phyloP scores from a whole-genome alignment of 1,140 invertebrate genomes.

The Carposina sasakii region DNA sequence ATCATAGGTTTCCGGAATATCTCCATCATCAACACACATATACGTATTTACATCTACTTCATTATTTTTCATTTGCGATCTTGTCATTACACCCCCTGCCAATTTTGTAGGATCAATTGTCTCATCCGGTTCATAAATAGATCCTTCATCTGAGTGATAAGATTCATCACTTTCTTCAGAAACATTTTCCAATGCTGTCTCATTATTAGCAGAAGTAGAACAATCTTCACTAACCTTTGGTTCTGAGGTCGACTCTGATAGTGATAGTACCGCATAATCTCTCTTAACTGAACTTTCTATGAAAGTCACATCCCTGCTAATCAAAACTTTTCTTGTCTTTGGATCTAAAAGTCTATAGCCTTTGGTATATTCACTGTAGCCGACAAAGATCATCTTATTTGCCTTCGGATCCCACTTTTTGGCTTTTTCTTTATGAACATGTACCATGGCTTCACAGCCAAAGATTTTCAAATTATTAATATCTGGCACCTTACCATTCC shows the following conservation, averaged over 20 bases:
- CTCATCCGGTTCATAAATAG: no score
- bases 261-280: background rate
- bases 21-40: no score
- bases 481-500: constrained; percentile 26
- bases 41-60: no score
- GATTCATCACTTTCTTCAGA: background rate
- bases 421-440: constrained; percentile 37
- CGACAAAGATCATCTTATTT: constrained; percentile 27
- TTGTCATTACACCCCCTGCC: no score
- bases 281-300: constrained; percentile 1
- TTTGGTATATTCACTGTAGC: constrained; percentile 29
- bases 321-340: no score
- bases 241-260: background rate
- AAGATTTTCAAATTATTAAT: constrained; percentile 47
- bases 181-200: background rate
- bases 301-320: constrained; percentile 8
- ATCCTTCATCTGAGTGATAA: no score
- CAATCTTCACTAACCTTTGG: background rate
- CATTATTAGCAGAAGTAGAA: background rate
- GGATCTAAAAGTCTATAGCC: constrained; percentile 19
- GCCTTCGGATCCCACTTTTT: constrained; percentile 35
- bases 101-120: no score
- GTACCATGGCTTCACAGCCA: constrained; percentile 44
- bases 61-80: no score
- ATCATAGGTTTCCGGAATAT: no score